Base-by-base conservation (phyloP, 2,113 vertebrate species). In the Siphamia tubifer region DNA sequence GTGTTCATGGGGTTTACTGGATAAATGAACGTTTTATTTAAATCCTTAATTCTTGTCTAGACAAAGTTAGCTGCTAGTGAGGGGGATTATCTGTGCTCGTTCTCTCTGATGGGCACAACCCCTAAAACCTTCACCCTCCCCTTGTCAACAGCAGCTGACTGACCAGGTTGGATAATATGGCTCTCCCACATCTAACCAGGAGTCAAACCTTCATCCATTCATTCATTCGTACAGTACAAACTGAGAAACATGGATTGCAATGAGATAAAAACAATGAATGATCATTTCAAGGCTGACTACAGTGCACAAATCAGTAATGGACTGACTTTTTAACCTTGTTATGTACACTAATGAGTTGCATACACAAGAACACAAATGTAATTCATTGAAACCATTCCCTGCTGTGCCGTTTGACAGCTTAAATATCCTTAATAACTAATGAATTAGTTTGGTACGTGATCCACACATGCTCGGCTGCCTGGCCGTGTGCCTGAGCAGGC, bases 31-130 rank as follows among this genome's bases (percentile, higher is more conserved):
- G 74, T 73, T 79, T 81, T 64, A 78, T 84, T 79, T 88, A 92
- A 91, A 82, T 63, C 87, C 77, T 64, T 91, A 92, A 91, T 90
- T 89, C 89, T 83, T 85, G 90, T 93, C 90, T 91, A 92, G 90
- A 92, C 92, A 82, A 87, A 80, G 80, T 51, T 84, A 88, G 75
- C 85, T 71, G 76, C 62, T 77, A 74, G 64, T 77, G 63, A 38
- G 43, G 43, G 67, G 79, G 91, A 92, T 92, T 92, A 89, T 90
- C 42, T 75, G 42, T 49, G 57, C 60, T 52, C 20, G 12, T 61
- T 69, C 57, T 70, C 55, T 78, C 58, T 66, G 77, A 82, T 78
- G 77, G 62, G 62, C 64, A 58, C 57, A 81, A 72, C 49, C 54
- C 61, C 57, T 72, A 51, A 81, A 74, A 61, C 75, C 76, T 36